Evolutionary conservation across 1,140 invertebrate species (phyloP).

Genomic region (Chionoecetes opilio): DNA sequence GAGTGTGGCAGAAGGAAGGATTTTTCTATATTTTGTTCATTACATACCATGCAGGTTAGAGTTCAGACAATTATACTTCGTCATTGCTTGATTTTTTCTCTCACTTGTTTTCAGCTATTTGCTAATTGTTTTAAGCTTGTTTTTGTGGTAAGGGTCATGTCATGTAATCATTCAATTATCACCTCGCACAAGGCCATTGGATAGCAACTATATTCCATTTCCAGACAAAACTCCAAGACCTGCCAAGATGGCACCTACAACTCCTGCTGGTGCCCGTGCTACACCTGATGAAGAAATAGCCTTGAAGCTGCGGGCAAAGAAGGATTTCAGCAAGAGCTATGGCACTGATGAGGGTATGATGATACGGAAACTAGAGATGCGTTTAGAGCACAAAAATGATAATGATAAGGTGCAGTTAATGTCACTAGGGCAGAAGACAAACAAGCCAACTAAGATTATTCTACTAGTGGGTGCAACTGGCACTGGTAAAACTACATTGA

Average conservation of each 20-base stretch:
- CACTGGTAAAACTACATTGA: constrained; percentile 53
- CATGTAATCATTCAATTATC: no score
- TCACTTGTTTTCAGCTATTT: no score
- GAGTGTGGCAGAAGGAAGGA: no score
- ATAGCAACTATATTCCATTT: no score
- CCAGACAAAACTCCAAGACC: not conserved
- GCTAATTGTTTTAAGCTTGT: no score
- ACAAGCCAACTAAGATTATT: constrained; percentile 60
- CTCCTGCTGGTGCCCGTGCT: not conserved
- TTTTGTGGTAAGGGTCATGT: no score
- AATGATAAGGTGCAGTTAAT: constrained; percentile 57
- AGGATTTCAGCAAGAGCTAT: not conserved
- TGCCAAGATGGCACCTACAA: not conserved
- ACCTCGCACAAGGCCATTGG: no score
- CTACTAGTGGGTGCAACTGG: constrained; percentile 52
- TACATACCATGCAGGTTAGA: no score
- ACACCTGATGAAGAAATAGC: not conserved
- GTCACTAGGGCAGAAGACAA: constrained; percentile 38
- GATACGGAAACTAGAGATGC: constrained; percentile 48
- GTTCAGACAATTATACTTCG: no score
- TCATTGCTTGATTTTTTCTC: no score
- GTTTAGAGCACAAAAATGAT: constrained; percentile 43
- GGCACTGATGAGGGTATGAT: constrained; percentile 33
- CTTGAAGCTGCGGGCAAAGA: not conserved
- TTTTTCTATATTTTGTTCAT: no score